Evolutionary conservation across 1,140 invertebrate species (phyloP).

Genomic region (Eufriesea mexicana): DNA sequence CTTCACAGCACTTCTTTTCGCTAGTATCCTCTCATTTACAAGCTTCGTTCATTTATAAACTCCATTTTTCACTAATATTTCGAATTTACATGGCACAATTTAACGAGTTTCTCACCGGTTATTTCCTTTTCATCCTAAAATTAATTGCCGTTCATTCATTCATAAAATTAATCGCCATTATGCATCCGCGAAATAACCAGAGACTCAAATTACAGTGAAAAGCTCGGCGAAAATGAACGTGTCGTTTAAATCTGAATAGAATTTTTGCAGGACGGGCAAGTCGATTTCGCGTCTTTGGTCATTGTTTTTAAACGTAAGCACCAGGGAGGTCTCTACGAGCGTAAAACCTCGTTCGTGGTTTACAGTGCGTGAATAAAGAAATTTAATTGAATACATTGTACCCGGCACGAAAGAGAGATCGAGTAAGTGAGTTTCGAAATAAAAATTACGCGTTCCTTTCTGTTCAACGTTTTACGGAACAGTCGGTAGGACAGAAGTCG

Average conservation of each 20-base stretch:
- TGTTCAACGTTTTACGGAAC: neutral
- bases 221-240: neutral
- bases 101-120: neutral
- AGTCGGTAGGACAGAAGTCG: neutral
- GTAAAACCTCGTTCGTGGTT: neutral
- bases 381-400: slow-evolving; percentile 32
- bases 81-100: neutral
- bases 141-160: neutral
- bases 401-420: neutral
- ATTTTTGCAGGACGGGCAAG: neutral
- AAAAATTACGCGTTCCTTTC: slow-evolving; percentile 8
- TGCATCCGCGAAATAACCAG: neutral
- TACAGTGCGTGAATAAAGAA: slow-evolving; percentile 37
- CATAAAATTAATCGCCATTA: neutral
- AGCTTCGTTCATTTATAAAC: neutral
- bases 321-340: neutral
- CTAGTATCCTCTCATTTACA: neutral
- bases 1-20: too few relatives aligned
- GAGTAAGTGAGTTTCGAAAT: slow-evolving; percentile 1
- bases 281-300: neutral
- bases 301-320: neutral
- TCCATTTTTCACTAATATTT: neutral
- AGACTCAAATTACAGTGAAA: neutral
- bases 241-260: neutral
- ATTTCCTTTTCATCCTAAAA: neutral